Evolutionary conservation across 30 jellyfish, hydroid and myxozoan genomes (phyloP), one percentile per base, ranked within the genome.

Genomic region (Mastigias papua): DNA sequence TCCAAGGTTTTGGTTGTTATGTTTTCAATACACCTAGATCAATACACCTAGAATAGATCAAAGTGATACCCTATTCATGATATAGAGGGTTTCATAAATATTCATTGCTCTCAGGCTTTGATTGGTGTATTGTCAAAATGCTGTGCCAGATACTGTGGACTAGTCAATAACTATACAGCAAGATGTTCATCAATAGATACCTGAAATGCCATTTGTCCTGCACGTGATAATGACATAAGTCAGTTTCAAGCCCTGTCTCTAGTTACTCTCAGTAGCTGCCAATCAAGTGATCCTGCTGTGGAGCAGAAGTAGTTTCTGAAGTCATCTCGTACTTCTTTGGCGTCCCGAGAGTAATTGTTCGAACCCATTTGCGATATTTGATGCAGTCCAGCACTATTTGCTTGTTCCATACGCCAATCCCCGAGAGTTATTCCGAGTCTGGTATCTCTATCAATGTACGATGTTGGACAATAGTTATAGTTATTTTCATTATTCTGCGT

Each of bases 401-500:
- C 79, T 5, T 54, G 67, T 62, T 73, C 93, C 66, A 69, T 84
- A 54, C 89, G 66, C 93, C 87, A 68, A 34, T 69, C 93, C 7
- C 87, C 87, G 51, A 50, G 78, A 31, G 76, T 48, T 61, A 21
- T 26, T 16, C 91, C 86, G 48, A 57, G 34, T 32, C 30, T 48
- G 17, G 65, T 60, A 27, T 69, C 93, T 34, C 62, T 57, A 69
- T 84, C 93, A 68, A 57, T 10, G 33, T 69, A 69, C 49, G 60
- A 26, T 69, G 61, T 69, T 20, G 80, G 80, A 48, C 80, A 69
- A 69, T 69, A 69, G 80, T 48, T 69, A 31, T 31, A 69, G 80
- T 69, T 28, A 69, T 69, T 27, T n/a, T 69, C 80, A 69, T 69
- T n/a, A 48, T 42, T 69, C 31, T 35, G 54, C 16, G 61, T 69